Conservation (phyloP, 2,113 vertebrate genomes). For the Columba janthina region DNA sequence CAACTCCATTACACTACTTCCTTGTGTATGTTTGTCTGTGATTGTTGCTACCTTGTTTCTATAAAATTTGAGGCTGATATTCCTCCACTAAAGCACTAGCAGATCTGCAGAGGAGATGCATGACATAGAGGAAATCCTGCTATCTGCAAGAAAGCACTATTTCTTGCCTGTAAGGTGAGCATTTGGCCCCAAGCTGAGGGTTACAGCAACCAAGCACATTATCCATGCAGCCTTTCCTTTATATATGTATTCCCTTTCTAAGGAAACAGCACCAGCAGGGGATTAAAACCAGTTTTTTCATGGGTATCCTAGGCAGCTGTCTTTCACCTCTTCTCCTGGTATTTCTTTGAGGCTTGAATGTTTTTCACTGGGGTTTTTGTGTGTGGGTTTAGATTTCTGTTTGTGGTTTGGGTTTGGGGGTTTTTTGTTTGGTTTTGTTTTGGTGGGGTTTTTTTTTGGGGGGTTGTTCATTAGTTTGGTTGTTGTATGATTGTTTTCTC, state of each 20-base stretch:
- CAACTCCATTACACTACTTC: neutral
- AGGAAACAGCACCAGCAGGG: neutral
- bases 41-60: neutral
- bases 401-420: too few relatives aligned
- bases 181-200: neutral
- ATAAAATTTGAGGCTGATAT: neutral
- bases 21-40: neutral
- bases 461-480: too few relatives aligned
- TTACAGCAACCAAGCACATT: neutral
- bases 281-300: neutral
- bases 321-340: conserved; percentile 10
- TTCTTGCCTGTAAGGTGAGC: neutral
- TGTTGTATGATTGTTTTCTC: too few relatives aligned
- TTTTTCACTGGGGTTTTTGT: neutral
- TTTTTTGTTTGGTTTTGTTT: too few relatives aligned
- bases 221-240: neutral
- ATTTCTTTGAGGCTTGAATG: conserved; percentile 27
- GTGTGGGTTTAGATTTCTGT: too few relatives aligned
- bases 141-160: neutral
- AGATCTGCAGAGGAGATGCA: neutral
- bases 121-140: neutral
- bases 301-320: neutral
- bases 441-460: neutral
- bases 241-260: conserved; percentile 9
- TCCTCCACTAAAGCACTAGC: neutral